phyloP scores from a whole-genome alignment of 2,797 vertebrate species.

The Anguilla megastoma region DNA sequence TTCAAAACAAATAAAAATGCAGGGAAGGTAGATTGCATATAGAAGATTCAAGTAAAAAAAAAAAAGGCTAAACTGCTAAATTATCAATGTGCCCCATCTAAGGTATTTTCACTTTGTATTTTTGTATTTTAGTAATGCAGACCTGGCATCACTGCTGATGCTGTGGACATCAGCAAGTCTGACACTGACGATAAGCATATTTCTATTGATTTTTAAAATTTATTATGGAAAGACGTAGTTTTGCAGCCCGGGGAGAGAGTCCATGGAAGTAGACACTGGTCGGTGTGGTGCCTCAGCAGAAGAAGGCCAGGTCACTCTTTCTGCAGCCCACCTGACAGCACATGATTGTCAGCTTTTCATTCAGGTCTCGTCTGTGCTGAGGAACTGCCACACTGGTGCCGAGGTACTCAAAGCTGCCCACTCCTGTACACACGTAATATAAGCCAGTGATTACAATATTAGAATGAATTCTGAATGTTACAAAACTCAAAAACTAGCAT shows the following conservation, averaged over 20 bases:
- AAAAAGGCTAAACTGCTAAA: not conserved
- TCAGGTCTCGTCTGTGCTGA: conserved; percentile 63
- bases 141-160: not conserved
- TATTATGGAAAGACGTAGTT: not conserved
- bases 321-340: conserved; percentile 77
- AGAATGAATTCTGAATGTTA: not conserved
- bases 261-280: not conserved
- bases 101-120: not conserved
- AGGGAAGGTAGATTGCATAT: not conserved
- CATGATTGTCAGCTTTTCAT: conserved; percentile 63
- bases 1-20: no score
- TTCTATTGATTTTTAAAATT: not conserved
- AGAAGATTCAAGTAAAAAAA: not conserved
- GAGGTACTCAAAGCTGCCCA: conserved; percentile 54
- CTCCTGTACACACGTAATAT: conserved; percentile 44
- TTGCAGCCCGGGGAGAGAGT: not conserved
- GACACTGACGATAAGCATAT: not conserved
- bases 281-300: conserved; percentile 65
- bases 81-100: not conserved
- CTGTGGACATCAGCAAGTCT: not conserved
- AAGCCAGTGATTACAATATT: not conserved
- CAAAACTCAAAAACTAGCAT: not conserved
- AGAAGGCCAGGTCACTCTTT: conserved; percentile 73
- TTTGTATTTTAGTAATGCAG: not conserved
- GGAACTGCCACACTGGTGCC: conserved; percentile 43